These are phyloP conservation scores for Yponomeuta cagnagella DNA, from an alignment of 2,888 invertebrate species.

Conservation along the genomic window DNA sequence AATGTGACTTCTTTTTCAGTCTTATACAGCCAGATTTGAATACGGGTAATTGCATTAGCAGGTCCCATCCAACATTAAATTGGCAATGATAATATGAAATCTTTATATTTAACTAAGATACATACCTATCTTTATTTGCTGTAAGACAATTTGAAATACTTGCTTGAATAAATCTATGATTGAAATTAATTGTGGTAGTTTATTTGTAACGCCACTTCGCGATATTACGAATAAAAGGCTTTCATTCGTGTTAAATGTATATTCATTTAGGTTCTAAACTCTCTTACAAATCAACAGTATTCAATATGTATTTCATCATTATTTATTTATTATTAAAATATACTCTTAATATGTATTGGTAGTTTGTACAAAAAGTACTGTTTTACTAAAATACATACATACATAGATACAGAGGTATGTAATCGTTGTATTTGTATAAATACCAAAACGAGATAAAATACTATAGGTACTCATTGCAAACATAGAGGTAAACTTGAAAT, in stretches of 20 bases:
- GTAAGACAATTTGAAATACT: not conserved
- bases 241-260: conserved; percentile 1
- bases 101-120: not conserved
- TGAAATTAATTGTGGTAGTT: not conserved
- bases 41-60: conserved; percentile 1
- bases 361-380: conserved; percentile 10
- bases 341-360: conserved; percentile 9
- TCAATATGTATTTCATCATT: conserved; percentile 21
- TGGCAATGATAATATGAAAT: not conserved
- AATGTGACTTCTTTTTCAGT: not conserved
- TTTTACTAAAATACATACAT: not conserved
- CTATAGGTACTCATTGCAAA: not conserved
- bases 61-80: not conserved
- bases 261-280: conserved; percentile 23
- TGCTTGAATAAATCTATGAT: conserved; percentile 2
- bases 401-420: not conserved
- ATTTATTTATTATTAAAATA: conserved; percentile 14
- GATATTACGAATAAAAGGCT: not conserved
- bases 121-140: not conserved
- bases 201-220: not conserved
- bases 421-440: not conserved
- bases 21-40: not conserved
- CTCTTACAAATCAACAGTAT: conserved; percentile 36
- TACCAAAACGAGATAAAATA: not conserved
- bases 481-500: too few species aligned